Conservation (phyloP, 2,113 vertebrate species). For the Dromiciops gliroides region DNA sequence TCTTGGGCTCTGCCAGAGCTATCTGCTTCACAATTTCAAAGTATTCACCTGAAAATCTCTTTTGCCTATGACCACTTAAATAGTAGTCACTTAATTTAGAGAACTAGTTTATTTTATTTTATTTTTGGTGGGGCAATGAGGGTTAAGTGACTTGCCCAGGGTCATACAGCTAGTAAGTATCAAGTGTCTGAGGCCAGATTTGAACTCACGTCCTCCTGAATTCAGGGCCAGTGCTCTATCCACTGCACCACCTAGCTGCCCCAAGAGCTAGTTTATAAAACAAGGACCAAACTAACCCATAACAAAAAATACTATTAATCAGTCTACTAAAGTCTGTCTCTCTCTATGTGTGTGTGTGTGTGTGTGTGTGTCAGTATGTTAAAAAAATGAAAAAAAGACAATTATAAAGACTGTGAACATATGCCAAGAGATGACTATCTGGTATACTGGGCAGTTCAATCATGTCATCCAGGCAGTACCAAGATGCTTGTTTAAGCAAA, state of each 20-base stretch:
- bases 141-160: too few relatives aligned
- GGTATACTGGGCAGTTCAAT: neutral
- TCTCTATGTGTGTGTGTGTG: too few relatives aligned
- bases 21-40: neutral
- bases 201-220: too few relatives aligned
- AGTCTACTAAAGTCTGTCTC: neutral
- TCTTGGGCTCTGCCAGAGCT: neutral
- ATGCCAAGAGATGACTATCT: neutral
- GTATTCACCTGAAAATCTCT: neutral
- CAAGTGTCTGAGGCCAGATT: too few relatives aligned
- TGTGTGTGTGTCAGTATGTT: too few relatives aligned
- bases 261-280: neutral
- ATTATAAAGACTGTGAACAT: neutral
- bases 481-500: constrained; percentile 15
- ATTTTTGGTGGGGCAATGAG: too few relatives aligned
- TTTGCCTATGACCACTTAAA: neutral
- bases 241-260: too few relatives aligned
- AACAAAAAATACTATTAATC: neutral
- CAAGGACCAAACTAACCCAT: neutral
- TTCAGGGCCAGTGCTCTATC: too few relatives aligned
- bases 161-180: too few relatives aligned
- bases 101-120: neutral
- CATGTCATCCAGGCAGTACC: neutral
- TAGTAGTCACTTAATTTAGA: neutral
- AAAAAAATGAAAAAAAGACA: neutral